These are phyloP conservation scores for Cirrhinus molitorella DNA, from an alignment of 2,797 vertebrate genomes.

Conservation along the genomic window DNA sequence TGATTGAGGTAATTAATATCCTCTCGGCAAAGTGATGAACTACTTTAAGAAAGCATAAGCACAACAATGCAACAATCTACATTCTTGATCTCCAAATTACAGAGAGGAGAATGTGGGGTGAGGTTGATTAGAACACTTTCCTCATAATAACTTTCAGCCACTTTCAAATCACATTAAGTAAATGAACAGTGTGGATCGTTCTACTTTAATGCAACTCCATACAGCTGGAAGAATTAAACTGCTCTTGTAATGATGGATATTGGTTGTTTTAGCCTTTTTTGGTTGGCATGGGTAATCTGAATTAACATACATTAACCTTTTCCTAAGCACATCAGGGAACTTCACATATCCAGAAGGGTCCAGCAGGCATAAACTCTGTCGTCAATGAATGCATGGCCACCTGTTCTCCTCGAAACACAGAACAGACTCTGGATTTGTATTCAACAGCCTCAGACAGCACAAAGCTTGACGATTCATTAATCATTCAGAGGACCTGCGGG, in stretches of 20 bases:
- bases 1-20: conserved; percentile 47
- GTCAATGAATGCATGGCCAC: conserved; percentile 42
- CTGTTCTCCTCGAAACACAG: conserved; percentile 28
- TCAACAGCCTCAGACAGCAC: conserved; percentile 24
- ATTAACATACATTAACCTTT: conserved; percentile 60
- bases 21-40: conserved; percentile 33
- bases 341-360: conserved; percentile 25
- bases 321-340: conserved; percentile 32
- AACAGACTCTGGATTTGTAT: conserved; percentile 32
- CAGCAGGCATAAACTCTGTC: conserved; percentile 31
- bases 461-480: conserved; percentile 24
- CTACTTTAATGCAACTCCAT: neutral
- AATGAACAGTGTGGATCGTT: neutral
- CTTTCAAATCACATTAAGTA: conserved; percentile 25
- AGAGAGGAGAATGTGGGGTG: conserved; percentile 18
- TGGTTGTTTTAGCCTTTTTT: conserved; percentile 20
- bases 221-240: conserved; percentile 33
- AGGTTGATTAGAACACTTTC: conserved; percentile 34
- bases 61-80: conserved; percentile 38
- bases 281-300: conserved; percentile 32
- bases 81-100: conserved; percentile 32
- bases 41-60: conserved; percentile 24
- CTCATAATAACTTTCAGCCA: conserved; percentile 22
- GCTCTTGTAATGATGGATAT: conserved; percentile 30
- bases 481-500: conserved; percentile 8